Conservation (phyloP, 2,888 invertebrate species). For the Tipula lateralis region DNA sequence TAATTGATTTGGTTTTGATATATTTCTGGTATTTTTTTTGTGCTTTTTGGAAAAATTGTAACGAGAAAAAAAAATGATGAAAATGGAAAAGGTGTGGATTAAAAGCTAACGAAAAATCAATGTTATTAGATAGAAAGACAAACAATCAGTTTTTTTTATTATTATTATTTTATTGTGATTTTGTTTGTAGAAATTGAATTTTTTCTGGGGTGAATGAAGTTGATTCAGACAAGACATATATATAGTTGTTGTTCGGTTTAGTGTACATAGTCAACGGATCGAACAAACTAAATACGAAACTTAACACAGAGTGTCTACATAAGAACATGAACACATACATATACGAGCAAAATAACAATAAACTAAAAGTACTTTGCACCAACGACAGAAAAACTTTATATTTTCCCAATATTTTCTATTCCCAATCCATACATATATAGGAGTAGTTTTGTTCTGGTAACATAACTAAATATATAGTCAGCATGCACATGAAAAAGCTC, state of each 20-base stretch:
- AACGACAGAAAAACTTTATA: background rate
- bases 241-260: background rate
- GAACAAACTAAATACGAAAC: background rate
- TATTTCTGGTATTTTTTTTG: no score
- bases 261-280: background rate
- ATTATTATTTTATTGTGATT: background rate
- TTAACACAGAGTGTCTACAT: background rate
- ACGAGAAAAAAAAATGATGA: background rate
- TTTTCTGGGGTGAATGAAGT: background rate
- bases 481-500: background rate
- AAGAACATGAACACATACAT: background rate
- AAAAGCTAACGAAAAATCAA: conserved; percentile 19
- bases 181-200: background rate
- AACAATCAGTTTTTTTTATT: background rate
- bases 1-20: conserved; percentile 24
- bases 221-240: background rate
- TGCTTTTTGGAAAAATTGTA: background rate
- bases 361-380: background rate
- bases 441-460: background rate
- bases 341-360: background rate
- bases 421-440: conserved; percentile 6
- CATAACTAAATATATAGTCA: background rate
- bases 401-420: background rate
- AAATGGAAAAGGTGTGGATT: conserved; percentile 14
- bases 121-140: background rate